These are phyloP conservation scores for Cryptomyrus ogoouensis DNA, from an alignment of 2,113 vertebrate genomes.

Conservation along the genomic window DNA sequence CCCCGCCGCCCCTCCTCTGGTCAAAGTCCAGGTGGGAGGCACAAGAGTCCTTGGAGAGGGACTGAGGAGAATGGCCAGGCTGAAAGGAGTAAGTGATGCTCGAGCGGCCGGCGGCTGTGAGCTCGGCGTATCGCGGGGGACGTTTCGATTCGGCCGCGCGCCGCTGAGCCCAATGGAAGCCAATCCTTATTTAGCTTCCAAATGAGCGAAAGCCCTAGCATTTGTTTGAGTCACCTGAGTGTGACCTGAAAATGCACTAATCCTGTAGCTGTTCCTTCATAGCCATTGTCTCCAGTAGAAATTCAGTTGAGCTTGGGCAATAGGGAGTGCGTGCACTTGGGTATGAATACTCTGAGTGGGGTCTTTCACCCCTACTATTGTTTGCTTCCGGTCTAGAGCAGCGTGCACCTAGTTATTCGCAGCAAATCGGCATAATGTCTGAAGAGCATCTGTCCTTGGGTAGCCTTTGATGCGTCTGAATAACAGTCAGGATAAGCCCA, in stretches of 20 bases:
- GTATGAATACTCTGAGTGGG: neutral
- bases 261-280: neutral
- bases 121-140: neutral
- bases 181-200: neutral
- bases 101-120: neutral
- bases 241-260: neutral
- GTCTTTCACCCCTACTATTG: neutral
- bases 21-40: conserved; percentile 17
- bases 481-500: neutral
- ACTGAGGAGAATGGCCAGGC: neutral
- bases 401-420: neutral
- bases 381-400: neutral
- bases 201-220: neutral
- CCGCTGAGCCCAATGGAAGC: neutral
- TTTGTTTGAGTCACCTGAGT: conserved; percentile 12
- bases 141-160: neutral
- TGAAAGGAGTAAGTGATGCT: neutral
- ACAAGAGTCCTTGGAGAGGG: conserved; percentile 13
- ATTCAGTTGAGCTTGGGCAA: neutral
- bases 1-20: neutral
- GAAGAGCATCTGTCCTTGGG: neutral
- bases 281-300: conserved; percentile 7
- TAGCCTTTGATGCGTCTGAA: neutral
- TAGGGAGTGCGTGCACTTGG: neutral
- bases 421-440: neutral